Base-by-base conservation (phyloP, 2,888 invertebrate genomes). In the Xestia rhomboidea region DNA sequence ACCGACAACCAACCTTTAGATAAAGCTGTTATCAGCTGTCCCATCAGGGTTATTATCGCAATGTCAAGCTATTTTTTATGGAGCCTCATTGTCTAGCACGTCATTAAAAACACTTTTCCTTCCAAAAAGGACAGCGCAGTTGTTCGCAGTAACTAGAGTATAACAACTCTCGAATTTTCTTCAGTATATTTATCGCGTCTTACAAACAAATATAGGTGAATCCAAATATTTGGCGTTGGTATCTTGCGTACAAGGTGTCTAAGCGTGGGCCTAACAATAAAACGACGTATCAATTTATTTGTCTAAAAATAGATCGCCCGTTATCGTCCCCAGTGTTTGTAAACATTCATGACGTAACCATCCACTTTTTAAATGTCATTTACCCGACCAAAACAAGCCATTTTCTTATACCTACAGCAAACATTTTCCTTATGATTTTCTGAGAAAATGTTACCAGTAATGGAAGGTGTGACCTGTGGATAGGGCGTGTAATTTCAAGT, bases 281-380 rank as follows among this genome's bases (percentile, higher is more conserved):
- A 87, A 66, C 64, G 44, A 80, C 72, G 66, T 71, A 84, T 77
- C 84, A 76, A 83, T 81, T 72, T 79, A 85, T 82, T 79, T 73
- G 27, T 79, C 77, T 82, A 79, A 81, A 88, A 82, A 88, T 88
- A 88, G 76, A 73, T 73, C 67, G 67, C 34, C 46, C 44, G 83
- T 82, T 86, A 84, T 84, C 82, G 81, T 84, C 57, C 73, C 46
- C 70, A 79, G 24, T 88, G 87, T 88, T 88, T 79, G 83, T 87
- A 88, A 89, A 89, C 84, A 88, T 68, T 79, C 18, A 73, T 88
- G 77, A 87, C 80, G 81, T 79, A 77, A 88, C 62, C 13, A 49
- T 57, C 63, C 46, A 84, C 72, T 76, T 88, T 84, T 79, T 63
- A 67, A 81, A 82, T 81, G 51, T 68, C 75, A 62, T 79, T 79